A percentile compares a stretch with the other conserved stretches of the same genome.
phyloP scores from a whole-genome alignment of 1,140 invertebrate genomes.

The Littorina saxatilis region DNA sequence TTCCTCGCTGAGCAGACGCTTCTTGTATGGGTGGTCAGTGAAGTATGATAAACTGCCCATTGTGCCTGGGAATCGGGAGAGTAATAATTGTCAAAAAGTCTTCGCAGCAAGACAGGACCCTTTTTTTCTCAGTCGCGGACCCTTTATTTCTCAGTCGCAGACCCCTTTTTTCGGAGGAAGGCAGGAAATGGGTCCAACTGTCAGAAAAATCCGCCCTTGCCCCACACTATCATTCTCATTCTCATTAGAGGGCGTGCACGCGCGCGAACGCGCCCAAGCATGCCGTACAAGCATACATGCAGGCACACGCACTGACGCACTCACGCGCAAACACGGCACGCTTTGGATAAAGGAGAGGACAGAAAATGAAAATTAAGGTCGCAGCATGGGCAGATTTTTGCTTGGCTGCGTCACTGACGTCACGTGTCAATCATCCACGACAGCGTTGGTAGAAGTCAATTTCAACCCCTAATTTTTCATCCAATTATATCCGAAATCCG shows the following conservation, averaged over 20 bases:
- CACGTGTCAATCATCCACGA: conserved; percentile 28
- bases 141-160: neutral
- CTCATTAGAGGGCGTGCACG: conserved; percentile 36
- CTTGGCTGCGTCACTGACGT: conserved; percentile 34
- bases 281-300: conserved; percentile 38
- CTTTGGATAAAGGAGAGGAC: conserved; percentile 25
- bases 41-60: too few species aligned
- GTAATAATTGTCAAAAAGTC: too few species aligned
- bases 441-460: conserved; percentile 34
- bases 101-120: too few species aligned
- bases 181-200: conserved; percentile 18
- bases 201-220: neutral
- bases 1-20: too few species aligned
- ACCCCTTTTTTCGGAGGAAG: neutral
- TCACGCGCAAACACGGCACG: conserved; percentile 37
- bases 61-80: too few species aligned
- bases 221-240: conserved; percentile 36
- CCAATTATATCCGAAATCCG: conserved; percentile 37
- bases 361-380: conserved; percentile 41
- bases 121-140: too few species aligned
- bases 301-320: conserved; percentile 34
- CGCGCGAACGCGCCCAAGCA: conserved; percentile 26
- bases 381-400: conserved; percentile 16
- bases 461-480: conserved; percentile 33
- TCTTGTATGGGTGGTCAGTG: too few species aligned